A percentile compares a stretch with the other conserved stretches of the same genome.
Conservation (phyloP, 2,113 vertebrate genomes). For the Channa maculata region DNA sequence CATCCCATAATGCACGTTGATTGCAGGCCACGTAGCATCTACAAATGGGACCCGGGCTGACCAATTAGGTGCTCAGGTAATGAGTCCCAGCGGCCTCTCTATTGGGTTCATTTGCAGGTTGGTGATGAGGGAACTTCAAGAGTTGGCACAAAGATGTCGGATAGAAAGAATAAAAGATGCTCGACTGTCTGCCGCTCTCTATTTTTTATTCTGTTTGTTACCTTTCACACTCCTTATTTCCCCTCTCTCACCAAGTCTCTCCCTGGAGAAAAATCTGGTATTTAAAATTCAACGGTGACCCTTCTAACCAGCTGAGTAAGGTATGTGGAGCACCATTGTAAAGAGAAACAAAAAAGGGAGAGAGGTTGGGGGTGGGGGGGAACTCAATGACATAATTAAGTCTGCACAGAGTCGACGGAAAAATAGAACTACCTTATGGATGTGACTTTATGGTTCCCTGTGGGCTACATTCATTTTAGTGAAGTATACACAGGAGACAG, state of each 20-base stretch:
- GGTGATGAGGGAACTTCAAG: background rate
- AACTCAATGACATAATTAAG: conserved; percentile 37
- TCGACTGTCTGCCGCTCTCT: conserved; percentile 24
- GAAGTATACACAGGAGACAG: conserved; percentile 21
- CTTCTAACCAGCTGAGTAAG: conserved; percentile 18
- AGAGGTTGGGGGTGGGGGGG: background rate
- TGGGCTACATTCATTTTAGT: conserved; percentile 36
- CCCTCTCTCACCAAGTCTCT: background rate
- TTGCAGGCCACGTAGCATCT: conserved; percentile 20
- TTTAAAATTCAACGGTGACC: conserved; percentile 56
- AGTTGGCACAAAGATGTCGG: conserved; percentile 30
- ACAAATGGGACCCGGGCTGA: conserved; percentile 47
- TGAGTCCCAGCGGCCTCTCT: conserved; percentile 46
- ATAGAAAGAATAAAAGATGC: conserved; percentile 1
- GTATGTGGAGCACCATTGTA: conserved; percentile 28
- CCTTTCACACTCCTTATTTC: background rate
- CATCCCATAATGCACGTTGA: conserved; percentile 35
- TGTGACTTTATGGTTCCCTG: conserved; percentile 36
- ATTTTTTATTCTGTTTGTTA: background rate
- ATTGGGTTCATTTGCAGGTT: conserved; percentile 30
- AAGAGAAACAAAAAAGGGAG: conserved; percentile 6
- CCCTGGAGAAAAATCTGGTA: conserved; percentile 24
- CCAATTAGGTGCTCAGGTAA: conserved; percentile 64
- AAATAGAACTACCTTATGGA: conserved; percentile 13
- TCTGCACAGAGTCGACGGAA: conserved; percentile 14